A percentile compares a stretch with the other conserved stretches of the same genome.
These are phyloP conservation scores for Gymnarchus niloticus DNA, from an alignment of 2,113 vertebrate genomes.

Conservation along the genomic window DNA sequence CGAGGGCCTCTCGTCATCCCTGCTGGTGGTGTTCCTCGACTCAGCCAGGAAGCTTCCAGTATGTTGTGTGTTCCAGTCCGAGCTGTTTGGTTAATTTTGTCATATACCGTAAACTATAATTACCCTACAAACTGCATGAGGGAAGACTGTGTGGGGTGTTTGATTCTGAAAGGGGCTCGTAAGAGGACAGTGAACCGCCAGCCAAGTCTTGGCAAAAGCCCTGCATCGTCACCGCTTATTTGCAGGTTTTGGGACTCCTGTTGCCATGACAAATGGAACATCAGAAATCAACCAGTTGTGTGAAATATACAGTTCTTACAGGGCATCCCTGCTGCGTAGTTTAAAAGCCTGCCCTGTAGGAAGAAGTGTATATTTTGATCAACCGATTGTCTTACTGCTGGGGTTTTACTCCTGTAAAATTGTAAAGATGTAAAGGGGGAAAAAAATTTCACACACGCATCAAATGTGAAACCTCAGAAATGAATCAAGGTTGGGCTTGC, in stretches of 20 bases:
- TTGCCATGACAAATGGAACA: constrained; percentile 49
- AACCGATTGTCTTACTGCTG: background rate
- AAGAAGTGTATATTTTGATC: background rate
- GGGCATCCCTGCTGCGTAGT: background rate
- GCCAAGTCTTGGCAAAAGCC: too few relatives aligned
- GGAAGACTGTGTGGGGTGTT: too few relatives aligned
- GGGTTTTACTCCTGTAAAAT: background rate
- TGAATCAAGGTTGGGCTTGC: too few relatives aligned
- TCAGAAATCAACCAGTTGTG: too few relatives aligned
- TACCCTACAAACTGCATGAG: too few relatives aligned
- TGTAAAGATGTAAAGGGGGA: background rate
- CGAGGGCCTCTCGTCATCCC: constrained; percentile 84
- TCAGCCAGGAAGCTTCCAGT: constrained; percentile 91
- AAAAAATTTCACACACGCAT: background rate
- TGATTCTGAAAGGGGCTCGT: too few relatives aligned
- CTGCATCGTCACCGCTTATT: too few relatives aligned
- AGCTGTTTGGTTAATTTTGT: background rate
- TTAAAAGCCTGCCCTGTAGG: constrained; percentile 45
- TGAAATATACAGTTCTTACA: too few relatives aligned
- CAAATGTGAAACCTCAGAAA: too few relatives aligned
- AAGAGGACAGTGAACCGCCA: too few relatives aligned
- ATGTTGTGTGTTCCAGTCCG: constrained; percentile 49
- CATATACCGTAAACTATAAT: too few relatives aligned
- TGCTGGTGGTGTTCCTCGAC: constrained; percentile 89
- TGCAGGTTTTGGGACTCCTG: constrained; percentile 52